A percentile compares a stretch with the other conserved stretches of the same genome.
Evolutionary conservation across 2,113 vertebrate species (phyloP).

Genomic region (Hippocampus zosterae): DNA sequence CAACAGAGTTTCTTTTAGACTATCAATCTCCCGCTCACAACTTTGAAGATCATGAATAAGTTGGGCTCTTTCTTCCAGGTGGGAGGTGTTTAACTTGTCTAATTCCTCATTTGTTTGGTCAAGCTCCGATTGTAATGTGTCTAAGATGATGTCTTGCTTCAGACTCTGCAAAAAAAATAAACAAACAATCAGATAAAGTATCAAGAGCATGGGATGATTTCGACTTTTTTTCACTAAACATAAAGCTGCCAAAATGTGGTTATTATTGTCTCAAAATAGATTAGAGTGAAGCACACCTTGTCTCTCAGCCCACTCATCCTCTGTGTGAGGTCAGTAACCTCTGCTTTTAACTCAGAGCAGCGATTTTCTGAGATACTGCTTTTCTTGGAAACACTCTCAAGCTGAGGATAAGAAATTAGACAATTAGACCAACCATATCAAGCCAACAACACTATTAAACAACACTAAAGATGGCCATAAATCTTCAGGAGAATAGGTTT

Average conservation of each 20-base stretch:
- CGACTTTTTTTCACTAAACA: neutral
- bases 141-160: conserved; percentile 76
- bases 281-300: conserved; percentile 67
- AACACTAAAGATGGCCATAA: neutral
- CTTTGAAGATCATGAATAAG: conserved; percentile 86
- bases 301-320: conserved; percentile 77
- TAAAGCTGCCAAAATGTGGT: neutral
- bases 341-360: conserved; percentile 69
- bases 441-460: too few relatives aligned
- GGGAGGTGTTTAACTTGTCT: conserved; percentile 79
- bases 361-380: conserved; percentile 72
- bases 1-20: conserved; percentile 74
- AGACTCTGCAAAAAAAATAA: conserved; percentile 57
- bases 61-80: conserved; percentile 82
- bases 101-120: conserved; percentile 87
- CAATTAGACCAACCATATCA: neutral
- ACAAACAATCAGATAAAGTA: neutral
- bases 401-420: conserved; percentile 59
- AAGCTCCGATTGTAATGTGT: conserved; percentile 76
- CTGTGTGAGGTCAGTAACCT: conserved; percentile 75
- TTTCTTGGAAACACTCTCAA: conserved; percentile 71
- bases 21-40: conserved; percentile 84
- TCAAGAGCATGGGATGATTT: neutral
- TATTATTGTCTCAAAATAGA: neutral
- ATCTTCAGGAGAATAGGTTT: neutral